phyloP scores from a whole-genome alignment of 1,140 invertebrate species.

The Drosophila subpulchrella region DNA sequence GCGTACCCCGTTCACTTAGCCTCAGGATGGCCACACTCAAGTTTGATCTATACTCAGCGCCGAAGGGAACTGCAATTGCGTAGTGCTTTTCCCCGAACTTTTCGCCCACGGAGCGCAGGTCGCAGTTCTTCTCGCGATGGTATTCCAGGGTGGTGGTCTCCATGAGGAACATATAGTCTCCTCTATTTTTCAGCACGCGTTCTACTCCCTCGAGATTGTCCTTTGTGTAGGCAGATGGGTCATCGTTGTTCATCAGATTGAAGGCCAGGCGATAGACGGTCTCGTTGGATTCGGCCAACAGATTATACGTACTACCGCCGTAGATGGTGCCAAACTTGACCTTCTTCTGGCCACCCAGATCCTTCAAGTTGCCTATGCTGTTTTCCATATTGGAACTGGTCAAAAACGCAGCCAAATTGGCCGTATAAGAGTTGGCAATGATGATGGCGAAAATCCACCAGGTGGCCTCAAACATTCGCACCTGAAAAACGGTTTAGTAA shows the following conservation, averaged over 20 bases:
- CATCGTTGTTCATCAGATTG: constrained; percentile 90
- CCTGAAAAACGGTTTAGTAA: constrained; percentile 62
- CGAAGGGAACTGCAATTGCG: constrained; percentile 91
- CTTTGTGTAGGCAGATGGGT: constrained; percentile 91
- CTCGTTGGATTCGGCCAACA: constrained; percentile 90
- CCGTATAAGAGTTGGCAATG: constrained; percentile 97
- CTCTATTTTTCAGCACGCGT: constrained; percentile 89
- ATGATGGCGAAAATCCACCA: constrained; percentile 99
- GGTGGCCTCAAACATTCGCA: constrained; percentile 92
- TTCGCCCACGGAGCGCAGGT: constrained; percentile 96
- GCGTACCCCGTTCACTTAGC: constrained; percentile 90
- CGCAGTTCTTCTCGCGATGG: constrained; percentile 93
- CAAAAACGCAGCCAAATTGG: constrained; percentile 96
- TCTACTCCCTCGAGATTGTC: constrained; percentile 92
- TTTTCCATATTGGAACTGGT: constrained; percentile 94
- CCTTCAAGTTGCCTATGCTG: constrained; percentile 93
- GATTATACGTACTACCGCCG: constrained; percentile 91
- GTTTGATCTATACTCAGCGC: constrained; percentile 88
- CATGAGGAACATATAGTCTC: constrained; percentile 97
- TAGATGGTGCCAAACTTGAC: constrained; percentile 93
- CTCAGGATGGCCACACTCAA: constrained; percentile 90
- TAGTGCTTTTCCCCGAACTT: constrained; percentile 92
- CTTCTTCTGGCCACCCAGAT: constrained; percentile 93
- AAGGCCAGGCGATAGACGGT: constrained; percentile 89
- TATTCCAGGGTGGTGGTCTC: constrained; percentile 97